Evolutionary conservation across 1,140 invertebrate species (phyloP).

Genomic region (Rhopalosiphum padi): DNA sequence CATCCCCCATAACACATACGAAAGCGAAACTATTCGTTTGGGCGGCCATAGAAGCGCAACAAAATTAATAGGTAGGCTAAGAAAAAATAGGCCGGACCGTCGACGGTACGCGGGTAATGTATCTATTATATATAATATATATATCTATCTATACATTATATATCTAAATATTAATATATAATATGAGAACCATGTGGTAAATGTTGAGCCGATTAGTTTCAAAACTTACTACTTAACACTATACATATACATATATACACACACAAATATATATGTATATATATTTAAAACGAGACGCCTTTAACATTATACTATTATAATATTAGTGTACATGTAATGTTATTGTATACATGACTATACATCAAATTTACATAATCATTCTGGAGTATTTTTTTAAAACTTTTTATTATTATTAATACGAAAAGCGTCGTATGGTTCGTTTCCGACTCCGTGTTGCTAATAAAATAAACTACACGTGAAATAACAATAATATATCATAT

Average conservation of each 20-base stretch:
- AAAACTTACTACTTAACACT: not conserved
- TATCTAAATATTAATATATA: not conserved
- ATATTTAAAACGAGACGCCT: not conserved
- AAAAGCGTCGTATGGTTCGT: slow-evolving; percentile 1
- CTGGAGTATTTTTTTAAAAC: slow-evolving; percentile 2
- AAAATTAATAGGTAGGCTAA: not conserved
- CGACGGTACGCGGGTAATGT: not conserved
- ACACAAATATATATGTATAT: not conserved
- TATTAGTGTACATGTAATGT: not conserved
- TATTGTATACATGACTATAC: slow-evolving; percentile 15
- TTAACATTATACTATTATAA: not conserved
- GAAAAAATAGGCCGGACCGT: not conserved
- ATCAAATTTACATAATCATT: not conserved
- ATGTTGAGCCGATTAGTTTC: not conserved
- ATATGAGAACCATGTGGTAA: not conserved
- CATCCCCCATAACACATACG: not conserved
- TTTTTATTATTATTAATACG: slow-evolving; percentile 14
- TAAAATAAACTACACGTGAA: slow-evolving; percentile 34
- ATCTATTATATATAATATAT: not conserved
- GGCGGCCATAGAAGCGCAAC: not conserved
- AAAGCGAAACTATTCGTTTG: not conserved
- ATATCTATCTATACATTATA: not conserved
- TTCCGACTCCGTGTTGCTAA: slow-evolving; percentile 37
- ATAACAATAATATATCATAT: slow-evolving; percentile 41
- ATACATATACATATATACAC: not conserved